phyloP scores from a whole-genome alignment of 2,888 invertebrate species.

The Zele albiditarsus region DNA sequence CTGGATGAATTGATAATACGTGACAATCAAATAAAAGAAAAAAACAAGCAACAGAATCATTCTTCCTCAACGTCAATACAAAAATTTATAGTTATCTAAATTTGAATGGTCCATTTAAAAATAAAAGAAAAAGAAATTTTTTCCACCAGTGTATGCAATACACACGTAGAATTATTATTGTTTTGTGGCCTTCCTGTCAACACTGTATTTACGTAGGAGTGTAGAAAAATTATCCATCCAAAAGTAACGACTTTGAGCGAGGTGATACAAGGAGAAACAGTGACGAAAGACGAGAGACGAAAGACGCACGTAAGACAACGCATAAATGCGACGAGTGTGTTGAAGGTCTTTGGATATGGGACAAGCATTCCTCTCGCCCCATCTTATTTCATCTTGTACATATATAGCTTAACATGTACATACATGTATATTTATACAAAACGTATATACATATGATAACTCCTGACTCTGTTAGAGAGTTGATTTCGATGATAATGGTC shows the following conservation, averaged over 20 bases:
- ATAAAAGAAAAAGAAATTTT: too few relatives aligned
- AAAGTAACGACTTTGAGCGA: conserved; percentile 13
- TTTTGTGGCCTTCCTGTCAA: neutral
- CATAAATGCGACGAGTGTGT: neutral
- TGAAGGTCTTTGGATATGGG: conserved; percentile 21
- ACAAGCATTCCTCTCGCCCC: neutral
- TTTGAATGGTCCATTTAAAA: too few relatives aligned
- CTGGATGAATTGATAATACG: too few relatives aligned
- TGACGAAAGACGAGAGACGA: conserved; percentile 22
- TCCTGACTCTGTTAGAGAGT: neutral
- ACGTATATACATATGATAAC: neutral
- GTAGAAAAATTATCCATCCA: conserved; percentile 15
- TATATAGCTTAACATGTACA: conserved; percentile 13
- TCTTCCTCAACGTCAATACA: too few relatives aligned
- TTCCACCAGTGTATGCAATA: neutral
- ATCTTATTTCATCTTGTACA: conserved; percentile 15
- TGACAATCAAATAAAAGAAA: too few relatives aligned
- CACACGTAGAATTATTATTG: neutral
- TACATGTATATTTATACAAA: neutral
- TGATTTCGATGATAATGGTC: conserved; percentile 48
- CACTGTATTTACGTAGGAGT: neutral
- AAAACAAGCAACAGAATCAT: too few relatives aligned
- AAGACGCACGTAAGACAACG: conserved; percentile 8
- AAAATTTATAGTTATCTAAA: too few relatives aligned
- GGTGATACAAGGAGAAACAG: conserved; percentile 11